Evolutionary conservation across 2,888 invertebrate genomes (phyloP), one percentile per base, ranked within the genome.

Genomic region (Drosophila prolongata): DNA sequence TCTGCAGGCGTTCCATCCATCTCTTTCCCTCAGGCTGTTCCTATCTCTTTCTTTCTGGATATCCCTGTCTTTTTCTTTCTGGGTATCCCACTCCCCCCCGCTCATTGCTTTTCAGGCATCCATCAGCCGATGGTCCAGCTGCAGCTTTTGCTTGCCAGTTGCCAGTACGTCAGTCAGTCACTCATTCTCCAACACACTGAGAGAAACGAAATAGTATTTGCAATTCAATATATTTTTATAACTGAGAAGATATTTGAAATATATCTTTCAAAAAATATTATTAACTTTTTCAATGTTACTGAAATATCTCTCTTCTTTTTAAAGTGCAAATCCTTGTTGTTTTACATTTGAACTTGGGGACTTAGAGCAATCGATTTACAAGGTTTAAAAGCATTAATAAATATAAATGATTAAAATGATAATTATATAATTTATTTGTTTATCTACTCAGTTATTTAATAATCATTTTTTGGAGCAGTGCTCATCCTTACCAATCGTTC

Each of bases 71-170:
- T 35, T 59, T 14, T 38, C 43, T 16, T 13, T 10, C 30, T 47
- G 27, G 10, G 16, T 1, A 37, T 30, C 6, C 13, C 19, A 8
- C 11, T 35, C 24, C 2, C 16, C 14, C 16, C 43, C 30, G 16
- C n/a, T 62, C 35, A 37, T 67, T 68, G 78, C 77, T 79, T 87
- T 85, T 85, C 87, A 87, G 72, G 76, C 86, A 85, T 85, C 82
- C 84, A 85, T 85, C 84, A 89, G 82, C 64, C 72, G 75, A 52
- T 46, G 85, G 57, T 78, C 69, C 52, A 66, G 77, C 16, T 75
- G 60, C 50, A 68, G 68, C 40, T n/a, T n/a, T n/a, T n/a, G n/a
- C n/a, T 56, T 70, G 80, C 70, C 80, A 76, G 76, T 79, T 84
- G 82, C 64, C 79, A 81, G 89, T 68, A 67, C 72, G 80, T 77